Conservation (phyloP, 2,888 invertebrate species). For the Endotricha flammealis region DNA sequence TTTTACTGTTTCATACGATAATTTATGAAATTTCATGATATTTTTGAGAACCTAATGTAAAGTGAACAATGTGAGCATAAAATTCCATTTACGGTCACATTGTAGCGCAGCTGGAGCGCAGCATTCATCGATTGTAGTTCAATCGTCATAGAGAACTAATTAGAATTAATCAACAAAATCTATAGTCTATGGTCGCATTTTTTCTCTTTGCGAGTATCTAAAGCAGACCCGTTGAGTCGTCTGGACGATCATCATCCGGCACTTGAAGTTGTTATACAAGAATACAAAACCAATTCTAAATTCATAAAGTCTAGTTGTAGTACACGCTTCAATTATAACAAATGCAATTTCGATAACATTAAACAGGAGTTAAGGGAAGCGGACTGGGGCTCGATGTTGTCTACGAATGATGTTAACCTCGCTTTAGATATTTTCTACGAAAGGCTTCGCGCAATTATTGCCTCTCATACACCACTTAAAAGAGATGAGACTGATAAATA, state of each 20-base stretch:
- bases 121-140: too few relatives aligned
- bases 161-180: too few relatives aligned
- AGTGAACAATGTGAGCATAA: too few relatives aligned
- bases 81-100: too few relatives aligned
- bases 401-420: conserved; percentile 3
- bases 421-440: not conserved
- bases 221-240: conserved; percentile 1
- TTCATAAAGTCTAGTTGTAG: not conserved
- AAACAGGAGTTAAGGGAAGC: not conserved
- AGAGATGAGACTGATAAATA: conserved; percentile 1
- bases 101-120: too few relatives aligned
- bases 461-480: conserved; percentile 7
- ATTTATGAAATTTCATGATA: too few relatives aligned
- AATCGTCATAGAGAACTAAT: too few relatives aligned
- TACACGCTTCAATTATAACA: conserved; percentile 10
- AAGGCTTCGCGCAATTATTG: conserved; percentile 1
- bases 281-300: not conserved
- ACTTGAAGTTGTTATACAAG: not conserved
- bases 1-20: too few relatives aligned
- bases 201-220: not conserved
- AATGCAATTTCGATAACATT: conserved; percentile 6
- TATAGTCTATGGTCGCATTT: too few relatives aligned
- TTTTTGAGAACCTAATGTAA: too few relatives aligned
- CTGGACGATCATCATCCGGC: conserved; percentile 11
- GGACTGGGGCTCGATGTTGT: conserved; percentile 7